A percentile compares a stretch with the other conserved stretches of the same genome.
Conservation (phyloP, 2,797 vertebrate genomes). For the Pachyuromys duprasi region DNA sequence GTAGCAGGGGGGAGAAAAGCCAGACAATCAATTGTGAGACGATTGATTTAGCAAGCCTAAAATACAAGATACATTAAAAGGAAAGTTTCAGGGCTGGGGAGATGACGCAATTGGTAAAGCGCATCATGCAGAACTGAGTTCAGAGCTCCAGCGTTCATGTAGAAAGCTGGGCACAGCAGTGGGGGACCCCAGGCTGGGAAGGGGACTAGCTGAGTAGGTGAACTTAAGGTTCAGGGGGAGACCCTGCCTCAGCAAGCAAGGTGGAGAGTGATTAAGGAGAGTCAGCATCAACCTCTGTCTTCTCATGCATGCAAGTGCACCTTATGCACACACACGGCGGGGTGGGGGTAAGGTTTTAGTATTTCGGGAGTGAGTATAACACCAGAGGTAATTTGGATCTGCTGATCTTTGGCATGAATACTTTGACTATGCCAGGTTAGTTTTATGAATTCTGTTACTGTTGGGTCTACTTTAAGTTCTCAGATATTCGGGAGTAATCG, state of each 20-base stretch:
- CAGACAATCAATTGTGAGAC: neutral
- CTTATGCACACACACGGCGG: no score
- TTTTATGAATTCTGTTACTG: neutral
- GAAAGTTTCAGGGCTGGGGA: neutral
- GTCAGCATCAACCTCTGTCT: no score
- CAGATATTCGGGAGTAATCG: neutral
- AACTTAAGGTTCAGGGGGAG: neutral
- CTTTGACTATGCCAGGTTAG: neutral
- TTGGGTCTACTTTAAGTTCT: neutral
- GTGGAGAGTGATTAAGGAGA: neutral
- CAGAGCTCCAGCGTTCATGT: neutral
- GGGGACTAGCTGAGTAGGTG: neutral
- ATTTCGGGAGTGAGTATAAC: neutral
- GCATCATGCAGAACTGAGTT: neutral
- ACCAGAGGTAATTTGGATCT: neutral
- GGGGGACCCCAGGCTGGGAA: no score
- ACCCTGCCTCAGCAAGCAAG: neutral
- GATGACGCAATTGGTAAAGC: neutral
- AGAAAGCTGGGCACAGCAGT: neutral
- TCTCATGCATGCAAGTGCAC: neutral
- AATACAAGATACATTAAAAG: neutral
- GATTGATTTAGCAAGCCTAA: constrained; percentile 9
- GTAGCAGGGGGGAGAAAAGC: neutral
- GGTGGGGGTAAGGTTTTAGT: neutral
- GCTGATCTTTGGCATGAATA: neutral